These are phyloP conservation scores for Drosophila mercatorum DNA, from an alignment of 2,888 invertebrate genomes.

Conservation along the genomic window DNA sequence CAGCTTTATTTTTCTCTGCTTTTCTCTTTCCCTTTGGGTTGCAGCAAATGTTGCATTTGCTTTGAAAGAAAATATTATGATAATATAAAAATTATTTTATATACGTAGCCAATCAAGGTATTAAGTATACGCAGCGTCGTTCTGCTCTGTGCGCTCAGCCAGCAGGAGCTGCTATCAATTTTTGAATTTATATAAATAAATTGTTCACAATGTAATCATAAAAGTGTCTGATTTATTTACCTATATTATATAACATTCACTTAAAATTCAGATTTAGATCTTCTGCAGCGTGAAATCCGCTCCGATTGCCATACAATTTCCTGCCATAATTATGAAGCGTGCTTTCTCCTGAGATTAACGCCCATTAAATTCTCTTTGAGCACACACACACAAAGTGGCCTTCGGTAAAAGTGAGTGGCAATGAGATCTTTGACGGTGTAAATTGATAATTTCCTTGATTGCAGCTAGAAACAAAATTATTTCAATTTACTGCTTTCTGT, in stretches of 20 bases:
- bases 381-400: not conserved
- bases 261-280: not conserved
- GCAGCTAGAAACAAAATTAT: conserved; percentile 28
- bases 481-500: conserved; percentile 24
- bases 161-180: not conserved
- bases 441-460: conserved; percentile 47
- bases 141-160: not conserved
- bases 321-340: not conserved
- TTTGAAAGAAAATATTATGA: not conserved
- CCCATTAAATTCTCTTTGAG: conserved; percentile 3
- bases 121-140: not conserved
- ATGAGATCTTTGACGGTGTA: conserved; percentile 22
- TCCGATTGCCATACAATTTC: not conserved
- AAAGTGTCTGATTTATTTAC: not conserved
- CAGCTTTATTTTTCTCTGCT: not conserved
- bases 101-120: too few relatives aligned
- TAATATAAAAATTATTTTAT: not conserved
- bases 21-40: too few relatives aligned
- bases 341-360: not conserved
- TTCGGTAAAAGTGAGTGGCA: conserved; percentile 6
- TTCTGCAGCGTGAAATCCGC: not conserved
- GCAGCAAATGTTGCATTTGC: not conserved
- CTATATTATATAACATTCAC: not conserved
- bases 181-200: not conserved
- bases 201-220: not conserved